phyloP scores from a whole-genome alignment of 2,888 invertebrate genomes.

The Glaucopsyche alexis region DNA sequence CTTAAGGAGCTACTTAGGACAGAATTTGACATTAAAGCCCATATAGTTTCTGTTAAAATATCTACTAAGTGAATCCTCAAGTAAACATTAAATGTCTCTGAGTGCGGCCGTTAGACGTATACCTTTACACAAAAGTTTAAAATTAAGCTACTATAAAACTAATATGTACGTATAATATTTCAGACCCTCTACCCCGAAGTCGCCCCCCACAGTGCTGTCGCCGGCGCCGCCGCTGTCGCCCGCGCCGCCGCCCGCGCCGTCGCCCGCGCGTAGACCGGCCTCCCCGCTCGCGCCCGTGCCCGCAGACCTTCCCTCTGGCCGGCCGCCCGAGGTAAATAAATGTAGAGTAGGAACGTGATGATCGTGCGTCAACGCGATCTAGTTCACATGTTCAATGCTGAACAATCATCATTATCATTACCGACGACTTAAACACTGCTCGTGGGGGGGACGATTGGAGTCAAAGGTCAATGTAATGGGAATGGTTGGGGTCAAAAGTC shows the following conservation, averaged over 20 bases:
- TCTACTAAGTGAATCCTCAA: too few species aligned
- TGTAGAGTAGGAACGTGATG: too few species aligned
- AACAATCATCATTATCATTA: background rate
- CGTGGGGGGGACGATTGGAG: too few species aligned
- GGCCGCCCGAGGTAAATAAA: constrained; percentile 67
- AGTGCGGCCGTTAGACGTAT: too few species aligned
- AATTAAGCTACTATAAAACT: background rate
- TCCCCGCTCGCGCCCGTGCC: constrained; percentile 53
- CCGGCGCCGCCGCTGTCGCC: constrained; percentile 40
- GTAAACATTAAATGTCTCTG: background rate
- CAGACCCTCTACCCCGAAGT: constrained; percentile 46
- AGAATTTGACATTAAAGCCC: too few species aligned
- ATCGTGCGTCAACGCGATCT: too few species aligned
- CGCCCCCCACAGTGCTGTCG: constrained; percentile 41
- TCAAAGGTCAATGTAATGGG: too few species aligned
- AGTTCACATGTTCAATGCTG: too few species aligned
- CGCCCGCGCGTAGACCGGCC: constrained; percentile 56
- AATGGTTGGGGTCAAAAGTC: too few species aligned
- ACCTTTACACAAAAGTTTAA: too few species aligned
- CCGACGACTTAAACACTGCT: background rate
- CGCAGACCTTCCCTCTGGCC: constrained; percentile 61
- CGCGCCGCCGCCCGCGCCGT: constrained; percentile 51
- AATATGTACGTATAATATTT: constrained; percentile 42
- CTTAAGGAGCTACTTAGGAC: too few species aligned
- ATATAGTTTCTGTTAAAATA: too few species aligned